Evolutionary conservation across 1,140 invertebrate genomes (phyloP).

Genomic region (Drosophila nigrodunni): DNA sequence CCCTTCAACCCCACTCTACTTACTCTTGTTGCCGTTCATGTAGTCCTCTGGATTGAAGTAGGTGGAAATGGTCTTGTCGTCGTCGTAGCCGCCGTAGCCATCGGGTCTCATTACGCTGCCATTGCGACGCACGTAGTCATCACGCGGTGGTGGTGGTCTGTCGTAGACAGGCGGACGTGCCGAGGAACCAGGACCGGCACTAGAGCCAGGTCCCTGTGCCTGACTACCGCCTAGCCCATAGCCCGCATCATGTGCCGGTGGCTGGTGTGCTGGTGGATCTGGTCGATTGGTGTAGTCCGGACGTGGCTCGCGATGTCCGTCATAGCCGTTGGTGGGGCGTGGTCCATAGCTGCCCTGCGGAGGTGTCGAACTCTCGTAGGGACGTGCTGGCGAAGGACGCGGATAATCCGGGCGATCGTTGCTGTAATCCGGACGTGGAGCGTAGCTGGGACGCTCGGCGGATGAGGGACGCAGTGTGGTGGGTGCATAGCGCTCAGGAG

Average conservation of each 20-base stretch:
- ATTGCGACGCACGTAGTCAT: slow-evolving; percentile 75
- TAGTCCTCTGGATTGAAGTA: slow-evolving; percentile 84
- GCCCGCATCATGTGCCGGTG: slow-evolving; percentile 28
- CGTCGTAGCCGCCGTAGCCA: slow-evolving; percentile 66
- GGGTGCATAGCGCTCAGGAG: slow-evolving; percentile 70
- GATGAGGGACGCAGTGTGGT: slow-evolving; percentile 54
- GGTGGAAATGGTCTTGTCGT: slow-evolving; percentile 80
- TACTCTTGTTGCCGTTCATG: slow-evolving; percentile 58
- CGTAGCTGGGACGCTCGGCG: slow-evolving; percentile 62
- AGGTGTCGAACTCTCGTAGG: slow-evolving; percentile 53
- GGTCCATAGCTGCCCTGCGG: slow-evolving; percentile 49
- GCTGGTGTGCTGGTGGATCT: slow-evolving; percentile 56
- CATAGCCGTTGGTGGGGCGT: slow-evolving; percentile 55
- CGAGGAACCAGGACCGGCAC: slow-evolving; percentile 41
- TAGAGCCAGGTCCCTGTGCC: neutral
- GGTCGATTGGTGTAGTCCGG: slow-evolving; percentile 79
- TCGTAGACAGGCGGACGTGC: slow-evolving; percentile 55
- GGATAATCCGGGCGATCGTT: slow-evolving; percentile 47
- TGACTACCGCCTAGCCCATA: slow-evolving; percentile 30
- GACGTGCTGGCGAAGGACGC: slow-evolving; percentile 39
- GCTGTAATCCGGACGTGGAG: slow-evolving; percentile 40
- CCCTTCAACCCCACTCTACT: slow-evolving; percentile 1
- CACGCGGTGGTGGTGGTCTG: slow-evolving; percentile 37
- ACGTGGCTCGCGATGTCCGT: slow-evolving; percentile 57
- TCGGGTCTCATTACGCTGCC: slow-evolving; percentile 65